Conservation (phyloP, 2,113 vertebrate species). For the Poecile atricapillus region DNA sequence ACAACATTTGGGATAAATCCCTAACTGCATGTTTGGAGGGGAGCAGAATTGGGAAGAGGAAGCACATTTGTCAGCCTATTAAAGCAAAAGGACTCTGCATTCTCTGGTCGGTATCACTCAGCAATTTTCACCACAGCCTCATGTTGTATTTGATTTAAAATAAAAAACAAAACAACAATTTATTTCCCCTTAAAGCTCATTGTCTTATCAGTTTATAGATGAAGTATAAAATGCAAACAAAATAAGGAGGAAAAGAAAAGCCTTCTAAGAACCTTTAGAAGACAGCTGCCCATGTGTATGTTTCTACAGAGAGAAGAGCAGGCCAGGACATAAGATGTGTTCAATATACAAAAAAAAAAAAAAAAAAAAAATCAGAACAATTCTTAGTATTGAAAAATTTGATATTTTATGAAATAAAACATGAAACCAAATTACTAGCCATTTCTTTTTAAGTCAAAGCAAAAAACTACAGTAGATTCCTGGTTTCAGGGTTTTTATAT, state of each 20-base stretch:
- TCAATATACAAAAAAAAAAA: neutral
- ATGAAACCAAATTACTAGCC: accelerated
- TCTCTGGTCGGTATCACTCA: neutral
- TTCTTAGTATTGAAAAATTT: neutral
- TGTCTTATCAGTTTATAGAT: neutral
- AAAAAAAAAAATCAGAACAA: neutral
- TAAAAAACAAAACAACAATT: neutral
- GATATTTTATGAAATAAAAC: neutral
- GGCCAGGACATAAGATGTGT: neutral
- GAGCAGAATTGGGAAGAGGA: neutral
- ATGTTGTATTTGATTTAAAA: neutral
- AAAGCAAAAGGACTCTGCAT: neutral
- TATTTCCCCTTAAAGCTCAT: accelerated
- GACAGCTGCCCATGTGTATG: neutral
- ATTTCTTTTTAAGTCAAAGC: neutral
- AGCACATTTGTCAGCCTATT: neutral
- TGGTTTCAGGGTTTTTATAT: neutral
- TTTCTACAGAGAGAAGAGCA: neutral
- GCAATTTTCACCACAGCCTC: neutral
- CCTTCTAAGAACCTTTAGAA: neutral
- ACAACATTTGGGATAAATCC: neutral
- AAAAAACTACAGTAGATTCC: neutral
- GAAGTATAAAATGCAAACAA: neutral
- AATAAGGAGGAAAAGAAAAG: neutral
- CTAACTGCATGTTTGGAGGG: neutral